A percentile compares a stretch with the other conserved stretches of the same genome.
Conservation (phyloP, 1,140 invertebrate genomes). For the Papilio polyxenes region DNA sequence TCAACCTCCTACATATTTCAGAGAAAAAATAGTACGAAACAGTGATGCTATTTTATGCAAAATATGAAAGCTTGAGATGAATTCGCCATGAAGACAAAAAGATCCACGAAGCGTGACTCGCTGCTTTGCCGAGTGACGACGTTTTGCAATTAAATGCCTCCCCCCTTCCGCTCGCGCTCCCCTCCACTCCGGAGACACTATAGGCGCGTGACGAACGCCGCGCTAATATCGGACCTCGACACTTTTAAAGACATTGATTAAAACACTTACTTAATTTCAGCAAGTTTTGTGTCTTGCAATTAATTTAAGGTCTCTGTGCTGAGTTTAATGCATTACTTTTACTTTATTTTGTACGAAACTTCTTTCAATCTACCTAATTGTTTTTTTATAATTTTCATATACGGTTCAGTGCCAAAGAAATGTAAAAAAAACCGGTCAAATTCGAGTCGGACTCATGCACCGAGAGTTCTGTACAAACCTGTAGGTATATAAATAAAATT, state of each 20-base stretch:
- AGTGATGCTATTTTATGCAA: background rate
- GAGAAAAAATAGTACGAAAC: background rate
- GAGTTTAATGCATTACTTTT: background rate
- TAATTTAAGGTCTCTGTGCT: background rate
- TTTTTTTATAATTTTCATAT: background rate
- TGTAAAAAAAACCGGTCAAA: no score
- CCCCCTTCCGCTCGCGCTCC: background rate
- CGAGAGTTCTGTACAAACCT: no score
- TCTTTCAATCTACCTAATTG: background rate
- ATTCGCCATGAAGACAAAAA: slow-evolving; percentile 21
- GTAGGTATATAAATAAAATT: no score
- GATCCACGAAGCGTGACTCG: slow-evolving; percentile 25
- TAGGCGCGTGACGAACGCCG: slow-evolving; percentile 27
- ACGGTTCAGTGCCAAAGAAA: no score
- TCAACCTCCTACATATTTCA: background rate
- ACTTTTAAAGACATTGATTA: slow-evolving; percentile 36
- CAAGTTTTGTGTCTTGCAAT: background rate
- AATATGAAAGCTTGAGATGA: slow-evolving; percentile 26
- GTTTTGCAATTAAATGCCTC: slow-evolving; percentile 35
- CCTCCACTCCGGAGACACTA: no score
- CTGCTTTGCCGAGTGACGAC: slow-evolving; percentile 27
- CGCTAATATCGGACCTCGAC: slow-evolving; percentile 28
- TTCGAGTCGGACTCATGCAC: no score
- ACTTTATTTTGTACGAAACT: background rate
- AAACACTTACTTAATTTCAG: slow-evolving; percentile 28